Evolutionary conservation across 2,888 invertebrate genomes (phyloP), one percentile per base, ranked within the genome.

Genomic region (Troilus luridus): DNA sequence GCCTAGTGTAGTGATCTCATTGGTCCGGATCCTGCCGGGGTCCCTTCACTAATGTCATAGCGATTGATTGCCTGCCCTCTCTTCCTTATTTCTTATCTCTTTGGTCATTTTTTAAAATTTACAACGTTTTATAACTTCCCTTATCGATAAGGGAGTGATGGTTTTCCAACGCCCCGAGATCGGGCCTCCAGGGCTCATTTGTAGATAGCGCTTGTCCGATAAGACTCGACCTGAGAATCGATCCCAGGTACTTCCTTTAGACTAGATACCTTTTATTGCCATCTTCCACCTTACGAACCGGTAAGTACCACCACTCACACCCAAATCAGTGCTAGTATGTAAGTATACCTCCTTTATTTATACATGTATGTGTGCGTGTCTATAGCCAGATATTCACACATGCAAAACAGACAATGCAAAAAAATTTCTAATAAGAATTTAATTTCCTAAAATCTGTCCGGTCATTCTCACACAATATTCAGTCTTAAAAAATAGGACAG

Each of bases 81-180:
- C 85, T 85, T 85, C 85, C 85, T 85, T 56, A 56, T 56, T 85
- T 85, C 85, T 85, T 85, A 85, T 85, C 85, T 85, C 85, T 58
- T 56, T 6, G 21, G 85, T 85, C 56, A 85, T 85, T 85, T 85
- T 85, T 85, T 6, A 41, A 85, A 58, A 85, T 85, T 85, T 85
- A 85, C 85, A 85, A 85, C 85, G 1, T 56, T 85, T 85, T 77
- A 77, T 41, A 77, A 17, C 27, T 77, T 67, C 12, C 27, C 72
- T 77, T 77, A 77, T 85, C 85, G 19, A 41, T 41, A 17, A 41
- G 77, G 41, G 41, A 8, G 21, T 85, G 85, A 85, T 85, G 85
- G n/a, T 85, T 85, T 85, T 85, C 85, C 85, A 85, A 85, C 56
- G 56, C 17, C n/a, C n/a, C 8, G 41, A 41, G 72, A 77, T 77